Evolutionary conservation across 2,113 vertebrate species (phyloP), one percentile per base, ranked within the genome.

Genomic region (Leptosomus discolor): DNA sequence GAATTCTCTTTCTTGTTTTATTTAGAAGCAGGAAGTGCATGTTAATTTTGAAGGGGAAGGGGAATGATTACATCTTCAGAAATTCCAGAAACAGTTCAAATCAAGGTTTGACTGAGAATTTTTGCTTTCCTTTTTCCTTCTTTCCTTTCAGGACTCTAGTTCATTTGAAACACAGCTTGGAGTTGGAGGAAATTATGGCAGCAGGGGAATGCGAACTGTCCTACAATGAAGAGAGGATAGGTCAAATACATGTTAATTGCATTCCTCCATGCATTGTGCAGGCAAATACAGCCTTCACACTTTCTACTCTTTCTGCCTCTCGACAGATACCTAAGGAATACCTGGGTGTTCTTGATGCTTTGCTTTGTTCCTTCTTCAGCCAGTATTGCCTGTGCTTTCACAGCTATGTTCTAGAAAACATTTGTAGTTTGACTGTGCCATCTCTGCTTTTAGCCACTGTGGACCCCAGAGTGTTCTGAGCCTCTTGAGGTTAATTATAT

Each of bases 1-100:
- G 76, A 97, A 90, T 71, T 26, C 15, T 82, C 9, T 58, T 95
- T 78, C 29, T 93, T 93, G 54, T 82, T 96, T 94, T 96, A 85
- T 65, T 91, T 97, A 90, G 88, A 92, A 93, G 29, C 69, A 85
- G 73, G 74, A 95, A 93, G 86, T 65, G 41, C 78, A 51, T 4
- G 0, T 22, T 89, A 24, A 70, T 91, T 90, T 89, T 79, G 46
- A 81, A 86, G 20, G 46, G 29, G 29, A 76, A 9, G 8, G 5
- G 5, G 5, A 83, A 53, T 45, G 61, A 73, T 27, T 85, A 46
- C 6, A 18, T 69, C 54, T 85, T 88, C 70, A 75, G 23, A 80
- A 88, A 63, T 88, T 92, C 54, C 24, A 92, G 54, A 51, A 88
- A 41, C n/a, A 51, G 70, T 37, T 80, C 45, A 82, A 88, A 74